Evolutionary conservation across 1,140 invertebrate species (phyloP).

Genomic region (Ceratina japonica): DNA sequence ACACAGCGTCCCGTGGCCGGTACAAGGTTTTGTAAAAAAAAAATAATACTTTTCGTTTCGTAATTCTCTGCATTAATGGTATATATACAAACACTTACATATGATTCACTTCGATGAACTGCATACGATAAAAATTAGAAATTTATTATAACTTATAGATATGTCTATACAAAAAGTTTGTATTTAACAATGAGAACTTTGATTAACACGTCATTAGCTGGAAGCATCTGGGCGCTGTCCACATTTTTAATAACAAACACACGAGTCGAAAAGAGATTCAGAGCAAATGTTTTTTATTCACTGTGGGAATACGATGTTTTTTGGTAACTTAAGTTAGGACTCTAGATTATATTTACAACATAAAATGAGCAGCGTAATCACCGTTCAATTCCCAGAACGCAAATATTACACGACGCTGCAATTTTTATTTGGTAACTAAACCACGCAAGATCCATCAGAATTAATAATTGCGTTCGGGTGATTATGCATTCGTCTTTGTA

Average conservation of each 20-base stretch:
- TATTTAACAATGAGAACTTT: constrained; percentile 55
- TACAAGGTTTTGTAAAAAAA: constrained; percentile 94
- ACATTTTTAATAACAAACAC: not conserved
- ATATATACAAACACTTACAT: not conserved
- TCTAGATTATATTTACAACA: constrained; percentile 61
- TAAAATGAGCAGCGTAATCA: constrained; percentile 36
- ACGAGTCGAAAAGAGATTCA: not conserved
- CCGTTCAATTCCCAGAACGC: not conserved
- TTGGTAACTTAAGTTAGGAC: constrained; percentile 64
- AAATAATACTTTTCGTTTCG: not conserved
- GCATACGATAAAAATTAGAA: constrained; percentile 54
- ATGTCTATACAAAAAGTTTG: constrained; percentile 59
- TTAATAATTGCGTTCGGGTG: not conserved
- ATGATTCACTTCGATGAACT: constrained; percentile 10
- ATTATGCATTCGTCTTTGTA: constrained; percentile 49
- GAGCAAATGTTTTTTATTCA: constrained; percentile 19
- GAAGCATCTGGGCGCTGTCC: constrained; percentile 17
- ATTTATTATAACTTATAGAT: constrained; percentile 60
- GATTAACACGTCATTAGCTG: constrained; percentile 35
- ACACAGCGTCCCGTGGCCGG: constrained; percentile 93
- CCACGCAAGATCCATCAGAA: too few species aligned
- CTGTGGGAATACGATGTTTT: constrained; percentile 9
- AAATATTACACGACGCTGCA: too few species aligned
- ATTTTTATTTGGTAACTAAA: too few species aligned
- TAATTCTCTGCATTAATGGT: constrained; percentile 1